Base-by-base conservation (phyloP, 2,888 invertebrate genomes). In the Belgica antarctica region DNA sequence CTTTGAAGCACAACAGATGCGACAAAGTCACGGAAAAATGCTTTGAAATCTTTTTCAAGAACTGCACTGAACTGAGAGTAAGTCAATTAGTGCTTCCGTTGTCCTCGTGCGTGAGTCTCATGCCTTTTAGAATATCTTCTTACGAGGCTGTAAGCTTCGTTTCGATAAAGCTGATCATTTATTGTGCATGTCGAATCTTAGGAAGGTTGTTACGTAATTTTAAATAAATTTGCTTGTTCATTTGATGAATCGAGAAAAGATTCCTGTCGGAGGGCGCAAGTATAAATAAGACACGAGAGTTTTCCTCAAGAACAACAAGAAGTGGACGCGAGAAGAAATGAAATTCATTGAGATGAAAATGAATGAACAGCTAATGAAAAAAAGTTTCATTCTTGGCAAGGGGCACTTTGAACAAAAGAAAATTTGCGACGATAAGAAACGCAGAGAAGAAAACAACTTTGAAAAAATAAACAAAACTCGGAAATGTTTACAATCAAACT, bases 161-260 rank as follows among this genome's bases (percentile, higher is more conserved):
- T 59, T 61, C 19, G 19, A 70, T 34, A 59, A 59, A 25, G 41
- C 34, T 1, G 70, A 70, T 3, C 57, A 70, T 8, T 27, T 70
- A 4, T 12, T 22, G 1, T 70, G 61, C 22, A 70, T 70, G 70
- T 15, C 41, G 8, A 15, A 25, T n/a, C 15, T 70, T n/a, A 28
- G 70, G n/a, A 70, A 70, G 27, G 70, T 70, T 34, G 68, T 68
- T n/a, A 15, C 17, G 10, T 68, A 68, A 57, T 59, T 59, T 1
- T 59, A n/a, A 2, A n/a, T 52, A 52, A 52, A n/a, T 17, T 52
- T 52, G 22, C 17, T 19, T 12, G 12, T 24, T 25, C 27, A 15
- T 15, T 22, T 8, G 8, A 52, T 8, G 27, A 52, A 52, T 2
- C 4, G 22, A 19, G 1, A 52, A 52, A 52, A 59, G 27, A 59